A percentile compares a stretch with the other conserved stretches of the same genome.
Conservation (phyloP, 2,113 vertebrate species). For the Sitta europaea region DNA sequence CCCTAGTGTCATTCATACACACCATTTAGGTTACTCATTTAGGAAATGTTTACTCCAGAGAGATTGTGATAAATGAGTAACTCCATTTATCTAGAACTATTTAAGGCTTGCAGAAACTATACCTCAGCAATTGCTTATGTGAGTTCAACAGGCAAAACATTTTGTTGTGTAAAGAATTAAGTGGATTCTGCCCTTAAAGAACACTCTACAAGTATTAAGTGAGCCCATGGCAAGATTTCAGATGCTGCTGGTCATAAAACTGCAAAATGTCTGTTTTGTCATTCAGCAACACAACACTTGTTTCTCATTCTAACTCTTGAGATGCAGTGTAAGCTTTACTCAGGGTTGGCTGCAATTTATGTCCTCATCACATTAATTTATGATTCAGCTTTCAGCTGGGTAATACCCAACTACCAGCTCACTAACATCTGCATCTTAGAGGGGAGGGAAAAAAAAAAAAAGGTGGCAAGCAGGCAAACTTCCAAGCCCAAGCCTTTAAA, state of each 20-base stretch:
- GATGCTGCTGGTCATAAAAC: not conserved
- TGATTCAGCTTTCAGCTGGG: not conserved
- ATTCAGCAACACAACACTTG: not conserved
- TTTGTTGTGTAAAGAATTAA: not conserved
- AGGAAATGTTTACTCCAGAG: not conserved
- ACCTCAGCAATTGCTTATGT: not conserved
- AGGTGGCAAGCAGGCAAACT: not conserved
- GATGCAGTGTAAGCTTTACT: not conserved
- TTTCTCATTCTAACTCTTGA: not conserved
- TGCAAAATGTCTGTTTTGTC: not conserved
- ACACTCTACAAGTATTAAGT: not conserved
- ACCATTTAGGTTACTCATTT: not conserved
- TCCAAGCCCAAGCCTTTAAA: not conserved
- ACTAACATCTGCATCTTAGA: not conserved
- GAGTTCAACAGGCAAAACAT: not conserved
- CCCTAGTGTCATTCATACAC: not conserved
- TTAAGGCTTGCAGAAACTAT: not conserved
- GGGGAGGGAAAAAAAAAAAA: accelerated
- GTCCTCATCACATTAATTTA: not conserved
- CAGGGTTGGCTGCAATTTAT: not conserved
- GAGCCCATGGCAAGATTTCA: not conserved
- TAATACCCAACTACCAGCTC: not conserved
- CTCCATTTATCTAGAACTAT: not conserved
- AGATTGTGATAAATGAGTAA: not conserved
- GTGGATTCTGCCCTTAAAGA: not conserved